These are phyloP conservation scores for Miniopterus natalensis DNA, from an alignment of 2,113 vertebrate genomes.

Conservation along the genomic window DNA sequence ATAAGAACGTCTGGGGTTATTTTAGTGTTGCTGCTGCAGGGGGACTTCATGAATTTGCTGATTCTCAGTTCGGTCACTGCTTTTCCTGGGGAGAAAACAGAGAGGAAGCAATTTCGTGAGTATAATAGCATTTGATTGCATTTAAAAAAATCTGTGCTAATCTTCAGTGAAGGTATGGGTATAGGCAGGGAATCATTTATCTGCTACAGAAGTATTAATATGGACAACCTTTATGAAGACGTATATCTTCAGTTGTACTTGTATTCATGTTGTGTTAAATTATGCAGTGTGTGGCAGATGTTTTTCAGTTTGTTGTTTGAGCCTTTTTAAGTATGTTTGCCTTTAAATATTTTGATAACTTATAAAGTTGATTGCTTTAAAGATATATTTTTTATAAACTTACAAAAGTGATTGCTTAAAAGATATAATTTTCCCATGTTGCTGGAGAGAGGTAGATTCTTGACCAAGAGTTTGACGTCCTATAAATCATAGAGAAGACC, in stretches of 20 bases:
- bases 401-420: constrained; percentile 52
- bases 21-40: constrained; percentile 99
- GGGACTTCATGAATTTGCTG: constrained; percentile 98
- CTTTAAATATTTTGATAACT: not conserved
- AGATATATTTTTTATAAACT: not conserved
- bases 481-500: constrained; percentile 36
- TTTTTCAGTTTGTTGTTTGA: constrained; percentile 41
- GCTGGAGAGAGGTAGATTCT: not conserved
- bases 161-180: constrained; percentile 12
- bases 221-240: constrained; percentile 35
- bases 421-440: constrained; percentile 1
- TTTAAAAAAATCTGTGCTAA: constrained; percentile 43
- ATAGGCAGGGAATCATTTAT: not conserved
- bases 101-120: constrained; percentile 99
- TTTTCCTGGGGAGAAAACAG: constrained; percentile 99
- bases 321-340: constrained; percentile 11
- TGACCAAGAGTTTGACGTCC: constrained; percentile 3
- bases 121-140: constrained; percentile 72
- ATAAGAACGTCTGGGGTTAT: constrained; percentile 99
- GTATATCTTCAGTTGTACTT: not conserved
- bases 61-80: constrained; percentile 99
- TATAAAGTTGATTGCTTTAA: constrained; percentile 55
- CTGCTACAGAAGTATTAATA: not conserved
- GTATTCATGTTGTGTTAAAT: constrained; percentile 32
- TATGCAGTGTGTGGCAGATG: constrained; percentile 14